These are phyloP conservation scores for Semibalanus balanoides DNA, from an alignment of 1,140 invertebrate species.

Conservation along the genomic window DNA sequence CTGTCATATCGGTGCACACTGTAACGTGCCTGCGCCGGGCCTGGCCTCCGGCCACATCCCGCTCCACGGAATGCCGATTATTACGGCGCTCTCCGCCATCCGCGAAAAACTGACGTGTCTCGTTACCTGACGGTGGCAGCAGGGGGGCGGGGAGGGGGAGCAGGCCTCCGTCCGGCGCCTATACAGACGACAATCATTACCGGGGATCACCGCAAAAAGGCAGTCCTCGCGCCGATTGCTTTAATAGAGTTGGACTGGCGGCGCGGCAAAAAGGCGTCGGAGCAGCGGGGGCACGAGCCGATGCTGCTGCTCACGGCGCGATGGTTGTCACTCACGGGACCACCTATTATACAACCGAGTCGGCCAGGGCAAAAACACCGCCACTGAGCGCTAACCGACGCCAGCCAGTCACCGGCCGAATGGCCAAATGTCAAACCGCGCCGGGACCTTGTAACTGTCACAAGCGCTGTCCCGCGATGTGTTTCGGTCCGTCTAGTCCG, in stretches of 20 bases:
- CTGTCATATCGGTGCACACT: too few species aligned
- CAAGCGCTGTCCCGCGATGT: too few species aligned
- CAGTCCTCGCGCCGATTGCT: background rate
- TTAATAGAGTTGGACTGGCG: background rate
- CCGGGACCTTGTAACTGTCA: too few species aligned
- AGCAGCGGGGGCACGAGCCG: background rate
- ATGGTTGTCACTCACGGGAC: background rate
- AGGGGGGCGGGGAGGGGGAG: too few species aligned
- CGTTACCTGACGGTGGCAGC: background rate
- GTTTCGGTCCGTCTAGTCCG: too few species aligned
- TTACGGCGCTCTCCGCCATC: background rate
- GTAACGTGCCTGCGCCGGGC: too few species aligned
- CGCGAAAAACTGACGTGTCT: background rate
- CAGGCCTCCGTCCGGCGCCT: background rate
- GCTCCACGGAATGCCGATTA: background rate
- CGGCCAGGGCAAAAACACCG: too few species aligned
- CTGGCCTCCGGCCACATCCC: too few species aligned
- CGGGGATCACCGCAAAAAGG: background rate
- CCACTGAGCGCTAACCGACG: too few species aligned
- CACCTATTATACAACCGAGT: background rate
- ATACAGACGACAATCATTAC: conserved; percentile 1
- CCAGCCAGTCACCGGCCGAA: too few species aligned
- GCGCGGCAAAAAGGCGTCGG: background rate
- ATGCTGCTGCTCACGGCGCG: background rate
- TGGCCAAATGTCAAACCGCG: too few species aligned